Conservation (phyloP, 2,797 vertebrate genomes). For the Pangasius mekongensis region DNA sequence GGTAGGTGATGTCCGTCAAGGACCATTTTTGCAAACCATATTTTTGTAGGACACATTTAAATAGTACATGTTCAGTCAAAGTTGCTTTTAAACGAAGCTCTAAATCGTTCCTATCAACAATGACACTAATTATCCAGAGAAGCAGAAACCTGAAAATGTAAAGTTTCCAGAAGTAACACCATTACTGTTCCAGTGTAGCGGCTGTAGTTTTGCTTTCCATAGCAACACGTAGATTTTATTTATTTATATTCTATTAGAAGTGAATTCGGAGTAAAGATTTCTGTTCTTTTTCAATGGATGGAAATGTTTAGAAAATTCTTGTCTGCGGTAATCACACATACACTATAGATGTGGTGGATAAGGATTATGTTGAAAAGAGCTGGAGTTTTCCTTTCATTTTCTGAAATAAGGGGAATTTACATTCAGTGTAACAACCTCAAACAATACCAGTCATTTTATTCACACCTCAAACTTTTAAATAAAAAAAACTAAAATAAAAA, state of each 20-base stretch:
- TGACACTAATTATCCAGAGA: background rate
- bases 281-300: background rate
- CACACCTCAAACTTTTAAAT: slow-evolving; percentile 5
- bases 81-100: background rate
- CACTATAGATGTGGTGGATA: background rate
- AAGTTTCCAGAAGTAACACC: background rate
- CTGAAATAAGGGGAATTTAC: background rate
- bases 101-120: background rate
- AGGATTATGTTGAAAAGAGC: background rate
- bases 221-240: too few relatives aligned
- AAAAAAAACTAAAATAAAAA: background rate
- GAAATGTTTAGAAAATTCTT: background rate
- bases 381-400: slow-evolving; percentile 1
- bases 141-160: background rate
- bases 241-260: background rate
- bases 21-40: background rate
- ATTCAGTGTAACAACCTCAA: slow-evolving; percentile 2
- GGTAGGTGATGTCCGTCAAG: background rate
- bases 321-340: background rate
- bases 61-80: background rate
- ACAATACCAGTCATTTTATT: background rate
- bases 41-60: background rate
- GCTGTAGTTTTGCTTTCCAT: background rate
- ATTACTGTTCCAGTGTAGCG: background rate
- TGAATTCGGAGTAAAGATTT: background rate